Conservation (phyloP, 2,113 vertebrate species). For the Sclerurus mexicanus region DNA sequence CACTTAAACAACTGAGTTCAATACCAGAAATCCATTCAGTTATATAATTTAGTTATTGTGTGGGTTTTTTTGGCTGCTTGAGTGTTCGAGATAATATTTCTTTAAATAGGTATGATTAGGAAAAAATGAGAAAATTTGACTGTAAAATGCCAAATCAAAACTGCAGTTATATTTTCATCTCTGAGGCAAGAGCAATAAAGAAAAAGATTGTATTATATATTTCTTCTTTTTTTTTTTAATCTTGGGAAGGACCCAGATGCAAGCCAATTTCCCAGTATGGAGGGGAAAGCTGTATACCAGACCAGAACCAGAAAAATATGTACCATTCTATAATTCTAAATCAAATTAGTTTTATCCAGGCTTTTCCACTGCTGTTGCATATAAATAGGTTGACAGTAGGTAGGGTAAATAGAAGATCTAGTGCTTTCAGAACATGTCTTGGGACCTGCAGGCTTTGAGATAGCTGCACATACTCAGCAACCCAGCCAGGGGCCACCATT, state of each 20-base stretch:
- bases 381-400: neutral
- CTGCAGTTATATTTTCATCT: neutral
- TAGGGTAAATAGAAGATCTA: neutral
- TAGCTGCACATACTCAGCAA: neutral
- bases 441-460: neutral
- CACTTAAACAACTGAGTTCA: neutral
- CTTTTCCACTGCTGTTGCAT: neutral
- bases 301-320: neutral
- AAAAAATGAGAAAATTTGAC: neutral
- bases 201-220: neutral
- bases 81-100: neutral
- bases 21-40: neutral
- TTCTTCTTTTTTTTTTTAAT: neutral
- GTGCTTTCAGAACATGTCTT: neutral
- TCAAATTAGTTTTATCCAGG: neutral
- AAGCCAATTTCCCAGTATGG: neutral
- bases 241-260: neutral
- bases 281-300: neutral
- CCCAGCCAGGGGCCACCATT: neutral
- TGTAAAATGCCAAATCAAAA: neutral
- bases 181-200: neutral
- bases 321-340: neutral
- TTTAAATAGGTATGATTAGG: neutral
- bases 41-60: neutral
- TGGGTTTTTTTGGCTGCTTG: neutral